phyloP scores from a whole-genome alignment of 2,113 vertebrate species.

The Trichomycterus rosablanca region DNA sequence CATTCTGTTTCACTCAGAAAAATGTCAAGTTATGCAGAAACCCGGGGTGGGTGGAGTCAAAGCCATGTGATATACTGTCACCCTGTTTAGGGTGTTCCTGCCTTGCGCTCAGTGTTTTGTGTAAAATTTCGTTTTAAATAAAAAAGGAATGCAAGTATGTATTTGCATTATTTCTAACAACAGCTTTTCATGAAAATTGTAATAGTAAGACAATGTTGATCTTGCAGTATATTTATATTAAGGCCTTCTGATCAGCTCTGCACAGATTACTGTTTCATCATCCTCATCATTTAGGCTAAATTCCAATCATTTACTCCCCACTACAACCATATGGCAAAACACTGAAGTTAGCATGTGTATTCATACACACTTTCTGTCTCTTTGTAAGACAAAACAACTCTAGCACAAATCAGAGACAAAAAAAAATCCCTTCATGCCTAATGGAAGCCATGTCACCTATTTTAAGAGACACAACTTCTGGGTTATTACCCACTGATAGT shows the following conservation, averaged over 20 bases:
- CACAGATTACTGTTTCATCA: background rate
- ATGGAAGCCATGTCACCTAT: slow-evolving; percentile 21
- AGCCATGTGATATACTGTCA: no score
- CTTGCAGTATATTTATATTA: background rate
- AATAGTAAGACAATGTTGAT: no score
- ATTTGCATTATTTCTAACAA: no score
- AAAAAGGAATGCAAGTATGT: no score
- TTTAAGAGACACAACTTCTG: slow-evolving; percentile 40
- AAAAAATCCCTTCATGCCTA: slow-evolving; percentile 4
- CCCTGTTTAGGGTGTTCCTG: no score
- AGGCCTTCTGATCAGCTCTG: background rate
- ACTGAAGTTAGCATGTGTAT: slow-evolving; percentile 27
- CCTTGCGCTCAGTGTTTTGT: no score
- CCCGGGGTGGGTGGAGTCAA: no score
- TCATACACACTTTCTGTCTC: slow-evolving; percentile 20
- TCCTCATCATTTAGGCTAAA: background rate
- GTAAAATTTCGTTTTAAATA: no score
- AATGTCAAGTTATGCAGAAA: no score
- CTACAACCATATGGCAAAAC: slow-evolving; percentile 40
- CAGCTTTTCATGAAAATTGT: no score
- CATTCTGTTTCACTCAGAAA: no score
- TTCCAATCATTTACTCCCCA: slow-evolving; percentile 16
- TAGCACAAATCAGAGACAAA: background rate
- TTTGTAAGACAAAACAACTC: slow-evolving; percentile 8
- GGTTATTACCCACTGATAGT: no score